These are phyloP conservation scores for Coregonus clupeaformis DNA, from an alignment of 2,113 vertebrate species.

Conservation along the genomic window DNA sequence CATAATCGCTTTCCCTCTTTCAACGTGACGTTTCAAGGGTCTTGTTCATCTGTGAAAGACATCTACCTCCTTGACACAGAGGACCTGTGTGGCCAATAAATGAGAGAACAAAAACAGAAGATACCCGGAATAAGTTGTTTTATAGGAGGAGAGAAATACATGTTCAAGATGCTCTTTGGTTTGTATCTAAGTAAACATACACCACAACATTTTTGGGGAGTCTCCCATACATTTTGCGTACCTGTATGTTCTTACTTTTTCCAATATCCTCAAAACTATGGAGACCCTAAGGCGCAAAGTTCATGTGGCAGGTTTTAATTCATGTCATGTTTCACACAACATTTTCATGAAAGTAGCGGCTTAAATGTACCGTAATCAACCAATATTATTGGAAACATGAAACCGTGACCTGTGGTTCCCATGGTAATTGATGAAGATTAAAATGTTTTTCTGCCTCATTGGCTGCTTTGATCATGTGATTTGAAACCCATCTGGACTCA, in stretches of 20 bases:
- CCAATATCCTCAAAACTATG: too few relatives aligned
- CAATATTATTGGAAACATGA: not conserved
- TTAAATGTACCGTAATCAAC: conserved; percentile 1
- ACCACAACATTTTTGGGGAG: not conserved
- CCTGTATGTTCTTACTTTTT: too few relatives aligned
- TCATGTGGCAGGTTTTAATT: not conserved
- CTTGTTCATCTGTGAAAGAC: conserved; percentile 61
- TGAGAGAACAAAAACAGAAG: conserved; percentile 37
- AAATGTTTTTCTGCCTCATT: conserved; percentile 22
- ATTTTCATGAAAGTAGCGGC: not conserved
- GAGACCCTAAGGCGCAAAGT: too few relatives aligned
- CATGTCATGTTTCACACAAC: not conserved
- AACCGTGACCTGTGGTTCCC: not conserved
- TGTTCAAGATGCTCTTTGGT: not conserved
- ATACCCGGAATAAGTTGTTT: conserved; percentile 34
- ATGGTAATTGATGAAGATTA: conserved; percentile 1
- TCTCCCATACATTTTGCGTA: not conserved
- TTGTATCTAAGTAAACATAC: not conserved
- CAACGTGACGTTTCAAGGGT: conserved; percentile 42
- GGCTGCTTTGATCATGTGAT: conserved; percentile 37
- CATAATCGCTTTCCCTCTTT: conserved; percentile 47
- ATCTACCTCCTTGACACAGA: conserved; percentile 37
- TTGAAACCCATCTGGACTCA: conserved; percentile 14
- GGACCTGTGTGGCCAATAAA: conserved; percentile 41
- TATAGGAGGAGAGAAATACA: not conserved